Base-by-base conservation (phyloP, 2,888 invertebrate genomes). In the Steinernema hermaphroditum region DNA sequence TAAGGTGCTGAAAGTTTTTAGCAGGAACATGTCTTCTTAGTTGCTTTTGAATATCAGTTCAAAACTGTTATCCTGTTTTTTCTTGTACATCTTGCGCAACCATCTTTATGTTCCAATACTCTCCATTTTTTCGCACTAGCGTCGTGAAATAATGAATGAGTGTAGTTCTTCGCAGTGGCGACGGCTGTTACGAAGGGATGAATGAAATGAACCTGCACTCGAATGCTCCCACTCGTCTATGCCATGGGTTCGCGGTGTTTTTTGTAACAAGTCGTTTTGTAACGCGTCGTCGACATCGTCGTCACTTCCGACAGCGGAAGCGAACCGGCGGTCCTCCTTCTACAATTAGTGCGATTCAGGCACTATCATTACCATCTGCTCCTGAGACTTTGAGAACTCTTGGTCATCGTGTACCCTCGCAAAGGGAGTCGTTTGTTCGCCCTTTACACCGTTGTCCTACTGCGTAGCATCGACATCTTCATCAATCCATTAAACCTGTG, bases 141-240 rank as follows among this genome's bases (percentile, higher is more conserved):
- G 54, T 24, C 22, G 27, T 22, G 16, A 54, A 54, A 24, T 4
- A 27, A 22, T 54, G 27, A 54, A 54, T 54, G 22, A 27, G 54
- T 27, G 54, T 54, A 24, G 6, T 22, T 27, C 27, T 19, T 46
- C 46, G 46, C 22, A 16, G 46, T 19, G 6, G 46, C 54, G 54
- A 54, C 32, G 16, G 27, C 62, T 29, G 62, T 62, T 6, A 54
- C 16, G 27, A 62, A 27, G 27, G 32, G 62, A 62, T 62, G 29
- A 62, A 62, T 62, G 62, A 62, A 62, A 16, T 62, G 62, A 62
- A 62, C 62, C 62, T 27, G 62, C 34, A 32, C 34, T 32, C 54
- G 6, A 37, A 54, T 54, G 6, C 54, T 54, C 16, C 37, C 37
- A 12, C 4, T 29, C 62, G 62, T 32, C 14, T 8, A 29, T 32